phyloP scores from a whole-genome alignment of 2,797 vertebrate genomes.

The Microctenopoma stevenorrisi region DNA sequence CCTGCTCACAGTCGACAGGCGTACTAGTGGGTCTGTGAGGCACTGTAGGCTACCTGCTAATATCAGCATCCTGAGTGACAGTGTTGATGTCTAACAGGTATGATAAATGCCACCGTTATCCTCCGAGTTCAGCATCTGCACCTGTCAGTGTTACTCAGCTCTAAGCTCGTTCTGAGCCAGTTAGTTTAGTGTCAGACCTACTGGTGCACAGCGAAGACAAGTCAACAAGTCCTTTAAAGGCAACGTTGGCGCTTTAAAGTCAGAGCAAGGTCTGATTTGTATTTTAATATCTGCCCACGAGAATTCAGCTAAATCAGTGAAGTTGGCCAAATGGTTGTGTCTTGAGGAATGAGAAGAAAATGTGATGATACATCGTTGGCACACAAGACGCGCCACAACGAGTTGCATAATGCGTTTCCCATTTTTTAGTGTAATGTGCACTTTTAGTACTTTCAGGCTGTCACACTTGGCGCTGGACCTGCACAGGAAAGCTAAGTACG shows the following conservation, averaged over 20 bases:
- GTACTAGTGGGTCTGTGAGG: background rate
- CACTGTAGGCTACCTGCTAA: background rate
- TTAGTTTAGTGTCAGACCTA: background rate
- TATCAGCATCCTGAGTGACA: background rate
- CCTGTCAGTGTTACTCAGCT: background rate
- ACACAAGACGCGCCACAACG: background rate
- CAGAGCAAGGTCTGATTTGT: constrained; percentile 10
- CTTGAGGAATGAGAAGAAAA: background rate
- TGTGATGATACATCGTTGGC: background rate
- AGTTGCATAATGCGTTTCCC: background rate
- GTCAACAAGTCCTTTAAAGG: background rate
- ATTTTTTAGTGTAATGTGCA: background rate
- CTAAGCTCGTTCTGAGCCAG: background rate
- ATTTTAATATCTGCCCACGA: constrained; percentile 12
- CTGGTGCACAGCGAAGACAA: background rate
- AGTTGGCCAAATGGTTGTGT: constrained; percentile 1
- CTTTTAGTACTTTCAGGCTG: background rate
- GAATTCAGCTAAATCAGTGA: constrained; percentile 8
- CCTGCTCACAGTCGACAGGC: background rate
- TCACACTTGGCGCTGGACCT: background rate
- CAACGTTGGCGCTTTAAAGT: background rate
- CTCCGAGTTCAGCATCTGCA: background rate
- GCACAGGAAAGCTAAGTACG: background rate
- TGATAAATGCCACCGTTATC: background rate
- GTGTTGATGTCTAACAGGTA: background rate